phyloP scores from a whole-genome alignment of 35 echinoderm and acorn worm species.

The Ophioderma brevispina region DNA sequence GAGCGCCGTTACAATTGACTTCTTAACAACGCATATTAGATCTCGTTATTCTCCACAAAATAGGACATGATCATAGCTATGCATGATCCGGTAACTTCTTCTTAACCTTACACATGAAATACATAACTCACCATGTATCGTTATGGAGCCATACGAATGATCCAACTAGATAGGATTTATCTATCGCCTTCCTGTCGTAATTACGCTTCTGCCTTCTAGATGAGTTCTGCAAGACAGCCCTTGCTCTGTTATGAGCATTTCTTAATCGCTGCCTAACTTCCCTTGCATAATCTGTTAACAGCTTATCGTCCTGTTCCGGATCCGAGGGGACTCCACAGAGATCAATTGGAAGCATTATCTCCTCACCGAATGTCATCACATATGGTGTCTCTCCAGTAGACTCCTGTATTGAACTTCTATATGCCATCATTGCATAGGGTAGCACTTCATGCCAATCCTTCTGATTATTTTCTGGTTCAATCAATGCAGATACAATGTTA shows the following conservation, averaged over 20 bases:
- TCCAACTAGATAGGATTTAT: too few species aligned
- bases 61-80: too few species aligned
- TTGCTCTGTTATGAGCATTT: neutral
- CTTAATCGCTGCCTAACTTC: neutral
- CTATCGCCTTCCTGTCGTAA: too few species aligned
- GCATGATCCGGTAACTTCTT: too few species aligned
- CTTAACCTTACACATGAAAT: too few species aligned
- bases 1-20: too few species aligned
- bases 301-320: neutral
- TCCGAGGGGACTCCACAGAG: neutral
- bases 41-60: too few species aligned
- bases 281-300: neutral
- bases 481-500: slow-evolving; percentile 28
- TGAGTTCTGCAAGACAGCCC: too few species aligned
- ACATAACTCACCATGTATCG: too few species aligned
- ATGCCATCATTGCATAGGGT: slow-evolving; percentile 57
- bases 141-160: too few species aligned
- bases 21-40: too few species aligned
- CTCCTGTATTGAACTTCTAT: slow-evolving; percentile 42
- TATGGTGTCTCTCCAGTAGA: slow-evolving; percentile 40
- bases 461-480: slow-evolving; percentile 5
- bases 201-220: too few species aligned
- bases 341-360: slow-evolving; percentile 37
- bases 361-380: slow-evolving; percentile 54
- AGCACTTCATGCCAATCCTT: slow-evolving; percentile 31